A percentile compares a stretch with the other conserved stretches of the same genome.
Conservation (phyloP, 2,797 vertebrate species). For the Aphelocoma californica region DNA sequence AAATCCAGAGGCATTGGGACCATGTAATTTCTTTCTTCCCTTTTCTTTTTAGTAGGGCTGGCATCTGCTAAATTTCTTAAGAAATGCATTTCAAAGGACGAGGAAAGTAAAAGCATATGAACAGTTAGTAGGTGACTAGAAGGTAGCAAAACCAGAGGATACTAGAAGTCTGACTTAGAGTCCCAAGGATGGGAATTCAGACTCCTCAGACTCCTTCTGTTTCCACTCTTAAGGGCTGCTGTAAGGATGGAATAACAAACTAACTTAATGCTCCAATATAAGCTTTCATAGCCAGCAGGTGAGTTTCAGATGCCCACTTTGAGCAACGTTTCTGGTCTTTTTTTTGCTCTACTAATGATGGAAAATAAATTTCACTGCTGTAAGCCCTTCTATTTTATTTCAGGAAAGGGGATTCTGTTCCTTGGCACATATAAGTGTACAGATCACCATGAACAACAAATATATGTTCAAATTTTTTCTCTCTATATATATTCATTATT, state of each 20-base stretch:
- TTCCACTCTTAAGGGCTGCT: background rate
- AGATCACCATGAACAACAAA: constrained; percentile 1
- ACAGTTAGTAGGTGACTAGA: background rate
- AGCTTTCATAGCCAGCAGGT: background rate
- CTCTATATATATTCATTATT: background rate
- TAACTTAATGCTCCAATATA: background rate
- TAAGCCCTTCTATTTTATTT: background rate
- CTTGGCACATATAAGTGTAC: background rate
- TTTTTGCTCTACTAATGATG: background rate
- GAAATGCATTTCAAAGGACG: background rate
- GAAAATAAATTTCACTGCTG: constrained; percentile 1
- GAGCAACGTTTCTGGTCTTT: constrained; percentile 1
- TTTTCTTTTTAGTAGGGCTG: background rate
- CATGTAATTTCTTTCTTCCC: fast-evolving
- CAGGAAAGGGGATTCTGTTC: background rate
- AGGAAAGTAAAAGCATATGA: background rate
- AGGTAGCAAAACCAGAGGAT: background rate
- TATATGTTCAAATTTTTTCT: background rate
- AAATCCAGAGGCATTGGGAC: background rate
- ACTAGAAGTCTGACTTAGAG: background rate
- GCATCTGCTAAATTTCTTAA: background rate
- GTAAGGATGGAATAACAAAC: background rate
- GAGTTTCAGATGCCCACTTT: background rate
- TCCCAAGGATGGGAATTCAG: background rate
- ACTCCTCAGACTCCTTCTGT: background rate